A percentile compares a stretch with the other conserved stretches of the same genome.
Conservation (phyloP, 2,113 vertebrate genomes). For the Cygnus atratus region DNA sequence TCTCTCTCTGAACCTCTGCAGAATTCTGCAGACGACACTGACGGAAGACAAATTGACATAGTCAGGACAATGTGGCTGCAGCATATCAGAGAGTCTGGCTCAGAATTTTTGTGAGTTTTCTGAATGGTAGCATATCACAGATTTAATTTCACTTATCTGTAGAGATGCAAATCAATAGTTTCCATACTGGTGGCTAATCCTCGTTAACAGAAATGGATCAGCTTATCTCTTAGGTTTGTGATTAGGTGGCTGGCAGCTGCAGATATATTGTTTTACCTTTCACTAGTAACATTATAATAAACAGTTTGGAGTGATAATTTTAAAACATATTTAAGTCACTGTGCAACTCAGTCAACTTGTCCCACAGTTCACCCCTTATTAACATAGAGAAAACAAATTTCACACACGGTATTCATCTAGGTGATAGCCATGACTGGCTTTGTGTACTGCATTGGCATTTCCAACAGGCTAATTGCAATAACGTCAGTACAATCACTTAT, state of each 20-base stretch:
- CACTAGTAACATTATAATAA: not conserved
- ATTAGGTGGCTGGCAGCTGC: not conserved
- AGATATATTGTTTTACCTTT: not conserved
- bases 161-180: not conserved
- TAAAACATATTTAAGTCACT: not conserved
- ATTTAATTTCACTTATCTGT: not conserved
- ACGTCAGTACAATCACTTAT: not conserved
- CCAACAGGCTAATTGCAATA: not conserved
- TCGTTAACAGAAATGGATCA: not conserved
- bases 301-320: not conserved
- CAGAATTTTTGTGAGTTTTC: not conserved
- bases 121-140: not conserved
- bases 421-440: not conserved
- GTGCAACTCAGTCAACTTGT: not conserved
- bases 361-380: not conserved
- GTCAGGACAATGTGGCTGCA: not conserved
- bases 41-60: not conserved
- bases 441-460: not conserved
- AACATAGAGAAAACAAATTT: not conserved
- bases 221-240: not conserved
- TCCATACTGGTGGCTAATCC: not conserved
- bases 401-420: not conserved
- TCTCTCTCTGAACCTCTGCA: too few relatives aligned
- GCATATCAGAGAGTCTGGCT: not conserved
- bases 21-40: not conserved